These are phyloP conservation scores for Sardinella longiceps DNA, from an alignment of 2,797 vertebrate species.

Conservation along the genomic window DNA sequence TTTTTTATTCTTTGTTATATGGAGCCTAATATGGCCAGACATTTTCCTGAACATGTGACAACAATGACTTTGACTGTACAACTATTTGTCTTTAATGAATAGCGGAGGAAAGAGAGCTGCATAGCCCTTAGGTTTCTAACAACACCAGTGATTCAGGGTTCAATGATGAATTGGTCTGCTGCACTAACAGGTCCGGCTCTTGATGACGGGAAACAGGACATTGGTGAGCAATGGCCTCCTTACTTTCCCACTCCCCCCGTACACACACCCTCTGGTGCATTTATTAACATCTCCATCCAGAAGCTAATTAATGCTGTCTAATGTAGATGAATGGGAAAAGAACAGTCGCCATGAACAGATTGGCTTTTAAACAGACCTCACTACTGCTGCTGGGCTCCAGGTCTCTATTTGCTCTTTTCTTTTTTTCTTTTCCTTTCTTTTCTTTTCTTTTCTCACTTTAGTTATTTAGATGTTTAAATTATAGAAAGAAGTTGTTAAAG, in stretches of 20 bases:
- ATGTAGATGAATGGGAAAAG: slow-evolving; percentile 56
- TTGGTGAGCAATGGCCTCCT: not conserved
- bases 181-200: not conserved
- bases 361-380: slow-evolving; percentile 46
- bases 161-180: not conserved
- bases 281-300: slow-evolving; percentile 55
- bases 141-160: not conserved
- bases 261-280: slow-evolving; percentile 43
- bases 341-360: slow-evolving; percentile 50
- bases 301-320: slow-evolving; percentile 60
- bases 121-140: not conserved
- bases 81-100: too few species aligned
- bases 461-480: not conserved
- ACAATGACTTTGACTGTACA: too few species aligned
- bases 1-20: too few species aligned
- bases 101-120: too few species aligned
- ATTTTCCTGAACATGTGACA: too few species aligned
- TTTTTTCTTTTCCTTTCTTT: not conserved
- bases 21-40: too few species aligned
- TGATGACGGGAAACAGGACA: slow-evolving; percentile 5
- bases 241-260: not conserved
- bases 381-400: slow-evolving; percentile 47
- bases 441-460: not conserved
- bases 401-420: slow-evolving; percentile 30
- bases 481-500: slow-evolving; percentile 11